Evolutionary conservation across 2,797 vertebrate genomes (phyloP).

Genomic region (Diceros bicornis): DNA sequence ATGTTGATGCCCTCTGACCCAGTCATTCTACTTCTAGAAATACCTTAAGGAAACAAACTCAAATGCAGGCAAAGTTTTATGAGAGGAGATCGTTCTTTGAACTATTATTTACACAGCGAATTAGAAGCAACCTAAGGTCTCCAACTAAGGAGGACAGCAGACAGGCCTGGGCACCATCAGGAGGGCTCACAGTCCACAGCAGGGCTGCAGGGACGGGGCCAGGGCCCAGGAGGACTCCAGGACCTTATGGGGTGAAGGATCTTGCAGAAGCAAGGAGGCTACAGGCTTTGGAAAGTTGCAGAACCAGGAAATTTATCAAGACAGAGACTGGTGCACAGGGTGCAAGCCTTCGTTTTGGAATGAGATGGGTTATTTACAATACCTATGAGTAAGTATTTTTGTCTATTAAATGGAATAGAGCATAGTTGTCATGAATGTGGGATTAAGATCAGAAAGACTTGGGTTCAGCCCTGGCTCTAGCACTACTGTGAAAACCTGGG

Average conservation of each 20-base stretch:
- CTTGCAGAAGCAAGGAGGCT: neutral
- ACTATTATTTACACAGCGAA: neutral
- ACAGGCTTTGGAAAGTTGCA: neutral
- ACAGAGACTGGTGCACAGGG: neutral
- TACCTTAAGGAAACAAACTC: neutral
- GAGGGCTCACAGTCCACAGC: too few relatives aligned
- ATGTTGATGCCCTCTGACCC: neutral
- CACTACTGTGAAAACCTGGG: neutral
- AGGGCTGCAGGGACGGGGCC: neutral
- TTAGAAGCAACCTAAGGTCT: neutral
- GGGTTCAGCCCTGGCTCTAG: neutral
- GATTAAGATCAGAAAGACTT: neutral
- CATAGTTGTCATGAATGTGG: neutral
- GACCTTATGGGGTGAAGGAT: neutral
- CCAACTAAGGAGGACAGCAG: fast-evolving
- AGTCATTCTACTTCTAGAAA: neutral
- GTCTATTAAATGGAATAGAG: neutral
- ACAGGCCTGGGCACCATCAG: neutral
- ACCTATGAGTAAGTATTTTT: fast-evolving
- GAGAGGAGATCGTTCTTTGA: too few relatives aligned
- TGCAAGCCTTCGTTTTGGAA: neutral
- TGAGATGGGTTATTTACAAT: fast-evolving
- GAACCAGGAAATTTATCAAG: too few relatives aligned
- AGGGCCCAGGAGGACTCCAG: neutral
- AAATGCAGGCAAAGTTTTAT: neutral